These are phyloP conservation scores for Micrasema longulum DNA, from an alignment of 1,140 invertebrate genomes.

Conservation along the genomic window DNA sequence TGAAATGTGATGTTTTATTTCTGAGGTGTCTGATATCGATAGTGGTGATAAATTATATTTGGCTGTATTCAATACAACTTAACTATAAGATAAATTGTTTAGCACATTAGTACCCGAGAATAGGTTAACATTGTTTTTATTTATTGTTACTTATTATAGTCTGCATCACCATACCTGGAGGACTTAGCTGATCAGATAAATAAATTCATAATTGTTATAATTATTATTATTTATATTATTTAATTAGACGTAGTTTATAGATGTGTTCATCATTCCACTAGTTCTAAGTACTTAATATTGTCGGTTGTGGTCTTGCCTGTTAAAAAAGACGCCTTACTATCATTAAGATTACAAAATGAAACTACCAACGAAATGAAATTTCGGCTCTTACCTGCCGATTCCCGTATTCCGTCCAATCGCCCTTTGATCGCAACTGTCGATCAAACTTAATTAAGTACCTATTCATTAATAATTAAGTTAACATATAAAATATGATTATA, in stretches of 20 bases:
- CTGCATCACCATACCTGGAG: conserved; percentile 39
- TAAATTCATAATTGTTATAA: no score
- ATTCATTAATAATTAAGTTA: conserved; percentile 53
- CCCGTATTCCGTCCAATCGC: conserved; percentile 53
- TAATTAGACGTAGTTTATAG: conserved; percentile 46
- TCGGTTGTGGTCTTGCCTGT: conserved; percentile 71
- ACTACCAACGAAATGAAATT: conserved; percentile 67
- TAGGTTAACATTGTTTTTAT: conserved; percentile 37
- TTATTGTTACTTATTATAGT: conserved; percentile 44
- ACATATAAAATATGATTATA: conserved; percentile 51
- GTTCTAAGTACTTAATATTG: conserved; percentile 68
- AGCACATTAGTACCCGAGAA: conserved; percentile 25
- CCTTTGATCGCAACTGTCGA: conserved; percentile 40
- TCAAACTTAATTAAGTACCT: conserved; percentile 52
- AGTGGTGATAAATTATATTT: conserved; percentile 54
- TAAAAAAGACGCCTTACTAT: conserved; percentile 58
- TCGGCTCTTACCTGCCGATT: conserved; percentile 48
- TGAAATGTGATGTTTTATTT: conserved; percentile 43
- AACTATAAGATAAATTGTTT: conserved; percentile 43
- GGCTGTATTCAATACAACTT: conserved; percentile 52
- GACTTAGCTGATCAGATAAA: no score
- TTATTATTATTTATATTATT: no score
- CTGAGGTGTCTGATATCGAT: conserved; percentile 54
- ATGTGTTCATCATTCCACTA: conserved; percentile 64
- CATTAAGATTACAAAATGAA: conserved; percentile 65